A percentile compares a stretch with the other conserved stretches of the same genome.
Conservation (phyloP, 2,113 vertebrate species). For the Paramormyrops kingsleyae region DNA sequence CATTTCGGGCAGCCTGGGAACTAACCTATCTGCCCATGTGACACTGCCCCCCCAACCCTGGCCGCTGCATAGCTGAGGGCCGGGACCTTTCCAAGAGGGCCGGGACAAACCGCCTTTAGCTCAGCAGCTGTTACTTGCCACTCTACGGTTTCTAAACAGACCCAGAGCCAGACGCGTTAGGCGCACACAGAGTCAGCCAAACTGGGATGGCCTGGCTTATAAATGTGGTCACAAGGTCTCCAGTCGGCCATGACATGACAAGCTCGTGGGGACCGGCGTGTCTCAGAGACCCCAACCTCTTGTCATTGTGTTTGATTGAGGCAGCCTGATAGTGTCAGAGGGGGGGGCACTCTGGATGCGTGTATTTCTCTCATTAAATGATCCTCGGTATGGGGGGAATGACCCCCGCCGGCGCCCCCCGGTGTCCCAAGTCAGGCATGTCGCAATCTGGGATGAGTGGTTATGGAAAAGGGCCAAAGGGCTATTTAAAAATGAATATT, state of each 20-base stretch:
- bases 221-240: background rate
- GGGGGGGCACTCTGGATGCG: background rate
- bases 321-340: background rate
- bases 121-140: background rate
- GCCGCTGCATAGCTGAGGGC: background rate
- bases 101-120: background rate
- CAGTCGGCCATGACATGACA: slow-evolving; percentile 7
- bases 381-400: background rate
- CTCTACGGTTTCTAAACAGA: background rate
- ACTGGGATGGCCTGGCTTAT: background rate
- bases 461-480: background rate
- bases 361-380: background rate
- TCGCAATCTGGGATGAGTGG: background rate
- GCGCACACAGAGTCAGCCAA: background rate
- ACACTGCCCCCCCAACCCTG: background rate
- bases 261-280: background rate
- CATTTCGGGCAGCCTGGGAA: background rate
- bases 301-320: background rate
- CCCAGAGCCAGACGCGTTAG: background rate
- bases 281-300: background rate
- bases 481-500: background rate
- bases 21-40: background rate
- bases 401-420: background rate
- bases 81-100: background rate
- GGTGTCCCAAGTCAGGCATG: background rate